Percentiles rank a stretch among this genome's conserved stretches.
These are phyloP conservation scores for Chlorodrepanis virens DNA, from an alignment of 2,113 vertebrate genomes.

Conservation along the genomic window DNA sequence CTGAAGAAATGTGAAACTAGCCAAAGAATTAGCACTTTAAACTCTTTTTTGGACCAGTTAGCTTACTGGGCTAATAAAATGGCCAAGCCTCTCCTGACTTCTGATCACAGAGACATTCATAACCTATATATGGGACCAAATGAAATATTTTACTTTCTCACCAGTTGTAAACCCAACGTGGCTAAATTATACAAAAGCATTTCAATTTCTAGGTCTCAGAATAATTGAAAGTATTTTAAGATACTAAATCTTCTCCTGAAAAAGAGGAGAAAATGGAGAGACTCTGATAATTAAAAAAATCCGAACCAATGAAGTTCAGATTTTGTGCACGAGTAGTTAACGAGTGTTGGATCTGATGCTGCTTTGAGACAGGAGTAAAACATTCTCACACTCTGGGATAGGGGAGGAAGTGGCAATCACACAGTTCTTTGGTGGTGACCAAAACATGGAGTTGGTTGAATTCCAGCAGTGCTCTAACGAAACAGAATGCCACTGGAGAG, in stretches of 20 bases:
- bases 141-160: background rate
- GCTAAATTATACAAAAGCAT: background rate
- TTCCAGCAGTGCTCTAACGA: slow-evolving; percentile 18
- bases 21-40: background rate
- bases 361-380: background rate
- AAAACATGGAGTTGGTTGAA: background rate
- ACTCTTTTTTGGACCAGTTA: background rate
- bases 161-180: background rate
- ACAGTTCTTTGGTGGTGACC: background rate
- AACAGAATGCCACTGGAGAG: background rate
- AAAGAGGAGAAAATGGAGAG: background rate
- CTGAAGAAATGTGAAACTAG: background rate
- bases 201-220: background rate
- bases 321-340: background rate
- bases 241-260: background rate
- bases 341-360: background rate
- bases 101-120: background rate
- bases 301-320: background rate
- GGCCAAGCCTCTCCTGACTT: background rate
- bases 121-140: background rate
- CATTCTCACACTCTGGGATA: background rate
- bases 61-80: background rate
- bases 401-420: slow-evolving; percentile 21
- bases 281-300: background rate
- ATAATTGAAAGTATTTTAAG: background rate